Percentiles rank a stretch among this genome's conserved stretches.
Conservation (phyloP, 2,888 invertebrate genomes). For the Chouioia cunea region DNA sequence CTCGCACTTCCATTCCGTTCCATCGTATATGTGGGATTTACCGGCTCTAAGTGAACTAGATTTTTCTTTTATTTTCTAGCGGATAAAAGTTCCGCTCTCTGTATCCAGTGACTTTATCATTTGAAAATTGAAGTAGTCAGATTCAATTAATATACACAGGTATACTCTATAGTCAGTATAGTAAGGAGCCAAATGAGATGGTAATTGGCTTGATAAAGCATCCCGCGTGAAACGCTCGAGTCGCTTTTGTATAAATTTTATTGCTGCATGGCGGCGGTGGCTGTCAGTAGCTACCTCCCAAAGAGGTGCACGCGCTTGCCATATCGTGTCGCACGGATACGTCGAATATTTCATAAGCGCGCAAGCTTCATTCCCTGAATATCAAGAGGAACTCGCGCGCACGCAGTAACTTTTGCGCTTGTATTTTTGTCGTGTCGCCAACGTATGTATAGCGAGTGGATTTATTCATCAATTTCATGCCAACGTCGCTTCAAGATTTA, state of each 20-base stretch:
- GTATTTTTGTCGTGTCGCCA: not conserved
- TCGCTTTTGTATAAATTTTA: not conserved
- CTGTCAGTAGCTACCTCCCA: too few relatives aligned
- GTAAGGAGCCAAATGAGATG: too few relatives aligned
- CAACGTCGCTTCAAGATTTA: too few relatives aligned
- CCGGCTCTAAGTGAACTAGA: too few relatives aligned
- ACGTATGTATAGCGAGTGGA: conserved; percentile 13
- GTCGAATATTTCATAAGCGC: conserved; percentile 62
- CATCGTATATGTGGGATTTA: not conserved
- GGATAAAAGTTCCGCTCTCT: not conserved
- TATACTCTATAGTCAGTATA: too few relatives aligned
- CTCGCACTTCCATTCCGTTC: not conserved
- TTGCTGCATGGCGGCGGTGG: not conserved
- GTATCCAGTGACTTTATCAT: too few relatives aligned
- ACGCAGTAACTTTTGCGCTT: not conserved
- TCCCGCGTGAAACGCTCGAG: not conserved
- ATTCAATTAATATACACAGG: too few relatives aligned
- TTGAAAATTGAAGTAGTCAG: too few relatives aligned
- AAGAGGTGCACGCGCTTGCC: conserved; percentile 9
- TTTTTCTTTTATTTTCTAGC: conserved; percentile 1
- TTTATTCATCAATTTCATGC: not conserved
- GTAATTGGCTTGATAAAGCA: too few relatives aligned
- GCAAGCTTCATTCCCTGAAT: conserved; percentile 44
- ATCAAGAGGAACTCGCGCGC: not conserved
- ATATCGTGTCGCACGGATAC: conserved; percentile 47